Base-by-base conservation (phyloP, 2,113 vertebrate genomes). In the Cebidichthys violaceus region DNA sequence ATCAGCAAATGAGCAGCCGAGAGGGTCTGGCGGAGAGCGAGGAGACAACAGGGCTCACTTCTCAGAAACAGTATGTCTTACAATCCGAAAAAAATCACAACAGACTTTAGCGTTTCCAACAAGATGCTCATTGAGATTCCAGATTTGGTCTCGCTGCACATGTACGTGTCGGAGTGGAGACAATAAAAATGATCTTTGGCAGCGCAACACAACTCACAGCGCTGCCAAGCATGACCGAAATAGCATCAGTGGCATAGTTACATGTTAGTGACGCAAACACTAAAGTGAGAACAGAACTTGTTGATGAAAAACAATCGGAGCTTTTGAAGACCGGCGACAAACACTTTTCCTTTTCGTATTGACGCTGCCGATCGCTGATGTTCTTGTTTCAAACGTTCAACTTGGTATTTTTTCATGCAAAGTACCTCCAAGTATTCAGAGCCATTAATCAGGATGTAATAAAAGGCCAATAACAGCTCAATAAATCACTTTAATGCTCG, bases 391-490 rank as follows among this genome's bases (percentile, higher is more conserved):
- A 13, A 65, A 39, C 61, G 27, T 54, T 72, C 43, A 35, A 29
- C 67, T 69, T 72, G 60, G 61, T 57, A 27, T 84, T 62, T 64
- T 64, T 70, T 88, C 57, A 85, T 75, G 52, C 67, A 75, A 78
- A 79, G 59, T 55, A 13, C 33, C 45, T 85, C 27, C 65, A 71
- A 61, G 73, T 41, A 78, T 24, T 77, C 31, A 9, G 29, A 71
- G 72, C 29, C 85, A 77, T 88, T 90, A 80, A 81, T 87, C 85
- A 81, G 52, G 77, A 74, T 89, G 83, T 81, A 89, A 89, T 86
- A 83, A 89, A 81, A 87, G 77, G 81, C 86, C 81, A 78, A 79
- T 79, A 83, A 77, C 39, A 70, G 70, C 50, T 13, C 50, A 29
- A 87, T 91, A 76, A 87, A 91, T 88, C 75, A 88, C 80, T 35